phyloP scores from a whole-genome alignment of 1,140 invertebrate genomes.

The Trichonephila clavipes region DNA sequence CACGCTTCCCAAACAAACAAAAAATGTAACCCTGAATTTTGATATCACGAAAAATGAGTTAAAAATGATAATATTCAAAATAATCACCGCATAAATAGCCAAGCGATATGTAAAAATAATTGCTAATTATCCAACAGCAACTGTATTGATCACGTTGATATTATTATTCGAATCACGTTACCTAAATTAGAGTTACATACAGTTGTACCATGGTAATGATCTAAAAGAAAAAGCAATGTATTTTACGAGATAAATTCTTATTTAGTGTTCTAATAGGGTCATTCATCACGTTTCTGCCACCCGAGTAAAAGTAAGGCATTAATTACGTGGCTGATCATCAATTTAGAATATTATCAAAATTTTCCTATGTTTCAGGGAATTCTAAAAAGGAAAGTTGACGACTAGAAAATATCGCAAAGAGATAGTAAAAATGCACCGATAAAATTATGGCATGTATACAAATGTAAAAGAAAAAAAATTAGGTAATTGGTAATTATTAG shows the following conservation, averaged over 20 bases:
- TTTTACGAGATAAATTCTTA: constrained; percentile 31
- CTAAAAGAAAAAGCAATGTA: neutral
- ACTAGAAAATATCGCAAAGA: neutral
- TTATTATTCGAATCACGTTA: constrained; percentile 28
- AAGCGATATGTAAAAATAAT: neutral
- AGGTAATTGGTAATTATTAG: neutral
- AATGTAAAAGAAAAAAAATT: neutral
- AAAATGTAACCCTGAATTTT: neutral
- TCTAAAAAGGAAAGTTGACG: neutral
- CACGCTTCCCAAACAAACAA: neutral
- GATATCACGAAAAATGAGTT: constrained; percentile 19
- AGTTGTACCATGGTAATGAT: neutral
- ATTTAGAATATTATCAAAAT: neutral
- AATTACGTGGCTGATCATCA: constrained; percentile 6
- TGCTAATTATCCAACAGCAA: constrained; percentile 1
- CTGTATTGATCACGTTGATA: neutral
- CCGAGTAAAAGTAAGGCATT: neutral
- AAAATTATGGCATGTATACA: too few relatives aligned
- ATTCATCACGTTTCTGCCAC: constrained; percentile 33
- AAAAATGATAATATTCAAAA: constrained; percentile 15
- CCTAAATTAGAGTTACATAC: neutral
- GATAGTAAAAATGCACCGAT: neutral
- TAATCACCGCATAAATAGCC: neutral
- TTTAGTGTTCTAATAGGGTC: constrained; percentile 19
- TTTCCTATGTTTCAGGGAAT: neutral